Percentiles rank a stretch among this genome's conserved stretches.
phyloP scores from a whole-genome alignment of 2,888 invertebrate species.

The Agapetus fuscipes region DNA sequence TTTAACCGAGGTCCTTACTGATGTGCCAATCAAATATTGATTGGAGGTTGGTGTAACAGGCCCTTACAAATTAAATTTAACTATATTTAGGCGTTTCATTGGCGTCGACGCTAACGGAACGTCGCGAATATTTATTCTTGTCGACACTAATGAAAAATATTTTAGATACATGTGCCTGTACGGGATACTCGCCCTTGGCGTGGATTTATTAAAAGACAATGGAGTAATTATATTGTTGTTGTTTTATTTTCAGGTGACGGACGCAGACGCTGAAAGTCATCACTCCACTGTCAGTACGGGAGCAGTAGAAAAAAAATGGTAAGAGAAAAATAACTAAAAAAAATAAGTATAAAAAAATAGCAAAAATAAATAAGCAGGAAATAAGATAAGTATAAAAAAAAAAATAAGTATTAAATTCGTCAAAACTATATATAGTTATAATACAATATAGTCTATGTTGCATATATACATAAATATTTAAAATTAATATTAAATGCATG shows the following conservation, averaged over 20 bases:
- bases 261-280: conserved; percentile 18
- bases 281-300: conserved; percentile 12
- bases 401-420: neutral
- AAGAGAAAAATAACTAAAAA: conserved; percentile 10
- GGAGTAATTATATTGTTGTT: neutral
- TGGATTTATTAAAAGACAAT: too few species aligned
- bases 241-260: conserved; percentile 18
- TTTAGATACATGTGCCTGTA: too few species aligned
- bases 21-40: too few species aligned
- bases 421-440: neutral
- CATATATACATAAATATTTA: neutral
- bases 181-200: too few species aligned
- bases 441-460: neutral
- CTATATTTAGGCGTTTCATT: too few species aligned
- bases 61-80: too few species aligned
- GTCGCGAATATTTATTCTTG: too few species aligned
- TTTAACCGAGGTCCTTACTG: too few species aligned
- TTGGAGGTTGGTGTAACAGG: too few species aligned
- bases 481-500: neutral
- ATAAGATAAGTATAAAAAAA: neutral
- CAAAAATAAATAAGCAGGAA: neutral
- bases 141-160: too few species aligned
- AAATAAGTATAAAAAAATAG: conserved; percentile 12
- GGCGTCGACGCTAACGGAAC: too few species aligned
- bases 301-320: conserved; percentile 18